A percentile compares a stretch with the other conserved stretches of the same genome.
phyloP scores from a whole-genome alignment of 1,140 invertebrate species.

The Aplysia californica region DNA sequence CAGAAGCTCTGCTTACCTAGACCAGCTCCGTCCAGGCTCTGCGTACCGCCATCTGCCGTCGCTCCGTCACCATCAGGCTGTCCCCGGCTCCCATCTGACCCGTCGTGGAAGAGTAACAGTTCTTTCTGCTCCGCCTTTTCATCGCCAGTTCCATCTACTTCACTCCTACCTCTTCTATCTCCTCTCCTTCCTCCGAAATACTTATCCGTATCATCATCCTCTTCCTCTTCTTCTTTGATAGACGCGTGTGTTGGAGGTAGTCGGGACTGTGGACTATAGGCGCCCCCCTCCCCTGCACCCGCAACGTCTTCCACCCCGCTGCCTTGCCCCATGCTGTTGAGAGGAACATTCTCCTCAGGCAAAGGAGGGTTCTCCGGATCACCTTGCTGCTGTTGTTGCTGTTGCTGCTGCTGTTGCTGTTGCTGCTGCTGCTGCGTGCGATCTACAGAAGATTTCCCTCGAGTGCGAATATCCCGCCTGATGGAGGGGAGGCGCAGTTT shows the following conservation, averaged over 20 bases:
- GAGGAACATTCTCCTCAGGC: conserved; percentile 51
- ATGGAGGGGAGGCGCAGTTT: conserved; percentile 63
- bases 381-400: no score
- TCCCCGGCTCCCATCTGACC: conserved; percentile 7
- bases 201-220: no score
- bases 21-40: neutral
- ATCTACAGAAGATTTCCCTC: conserved; percentile 45
- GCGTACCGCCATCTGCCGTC: neutral
- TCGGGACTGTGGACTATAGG: neutral
- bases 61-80: conserved; percentile 1
- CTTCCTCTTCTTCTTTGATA: conserved; percentile 8
- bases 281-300: neutral
- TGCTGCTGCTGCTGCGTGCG: conserved; percentile 33
- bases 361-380: conserved; percentile 16
- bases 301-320: neutral
- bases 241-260: neutral
- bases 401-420: conserved; percentile 7
- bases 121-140: neutral
- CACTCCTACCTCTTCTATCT: neutral
- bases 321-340: conserved; percentile 39
- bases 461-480: conserved; percentile 50
- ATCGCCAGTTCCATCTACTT: neutral
- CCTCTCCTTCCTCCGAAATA: neutral
- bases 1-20: conserved; percentile 16
- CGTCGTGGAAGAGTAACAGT: neutral